Evolutionary conservation across 2,797 vertebrate species (phyloP), one percentile per base, ranked within the genome.

Genomic region (Smutsia gigantea): DNA sequence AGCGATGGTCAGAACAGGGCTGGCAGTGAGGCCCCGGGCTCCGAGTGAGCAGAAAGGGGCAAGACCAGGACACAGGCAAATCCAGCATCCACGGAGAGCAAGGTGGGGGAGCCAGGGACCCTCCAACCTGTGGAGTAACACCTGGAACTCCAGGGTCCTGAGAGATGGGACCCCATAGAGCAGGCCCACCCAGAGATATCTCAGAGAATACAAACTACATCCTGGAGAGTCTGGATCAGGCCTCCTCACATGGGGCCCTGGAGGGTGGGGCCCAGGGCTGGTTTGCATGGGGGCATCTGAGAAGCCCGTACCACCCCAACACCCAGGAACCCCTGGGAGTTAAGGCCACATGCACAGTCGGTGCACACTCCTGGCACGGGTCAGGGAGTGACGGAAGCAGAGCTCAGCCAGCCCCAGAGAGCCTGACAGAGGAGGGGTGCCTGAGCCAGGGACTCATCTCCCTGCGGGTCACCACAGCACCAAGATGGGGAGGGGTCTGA

Each of bases 401-500:
- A 77, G 42, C 14, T 1, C 17, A 11, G 4, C 39, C 31, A 25
- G n/a, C 4, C 46, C 23, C 3, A 8, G 23, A 14, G 14, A 42
- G 7, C n/a, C 34, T 2, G 4, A 21, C 2, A 27, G 59, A 42
- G 27, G 0, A 2, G 55, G 27, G 21, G 6, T 0, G 1, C n/a
- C 4, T 64, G 27, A 55, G 27, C 23, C 21, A 9, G 2, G 49
- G 5, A 39, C 13, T 53, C 59, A 4, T 13, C 13, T 37, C 51
- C 77, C n/a, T 2, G 4, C 17, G 18, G 18, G 55, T 13, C 4
- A 0, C n/a, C 37, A 3, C 25, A 19, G 49, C 9, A 9, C 49
- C 12, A 2, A 39, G 59, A 5, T 2, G 1, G 39, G 29, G 21
- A 34, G 46, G 34, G 3, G n/a, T 37, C 34, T 1, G 0, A n/a